These are phyloP conservation scores for Vesta saturnalis DNA, from an alignment of 2,888 invertebrate genomes.

Conservation along the genomic window DNA sequence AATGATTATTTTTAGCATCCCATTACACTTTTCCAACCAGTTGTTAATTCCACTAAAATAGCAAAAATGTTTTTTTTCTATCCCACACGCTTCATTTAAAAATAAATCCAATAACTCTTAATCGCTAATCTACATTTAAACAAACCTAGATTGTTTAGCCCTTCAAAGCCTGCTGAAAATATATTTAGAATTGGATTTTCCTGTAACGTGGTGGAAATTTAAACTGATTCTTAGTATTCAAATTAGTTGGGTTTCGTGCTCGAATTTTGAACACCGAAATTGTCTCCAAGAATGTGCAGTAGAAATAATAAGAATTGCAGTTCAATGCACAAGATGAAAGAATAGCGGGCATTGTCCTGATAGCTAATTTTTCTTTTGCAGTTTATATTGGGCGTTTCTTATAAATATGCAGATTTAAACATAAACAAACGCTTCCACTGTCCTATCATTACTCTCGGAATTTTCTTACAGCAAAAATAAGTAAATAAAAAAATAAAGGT, in stretches of 20 bases:
- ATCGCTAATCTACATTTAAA: background rate
- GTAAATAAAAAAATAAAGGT: background rate
- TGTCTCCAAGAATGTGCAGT: slow-evolving; percentile 45
- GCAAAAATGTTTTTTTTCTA: background rate
- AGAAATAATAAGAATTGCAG: slow-evolving; percentile 49
- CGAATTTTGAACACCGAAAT: slow-evolving; percentile 39
- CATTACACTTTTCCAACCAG: slow-evolving; percentile 37
- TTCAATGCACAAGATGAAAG: slow-evolving; percentile 48
- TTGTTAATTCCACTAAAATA: slow-evolving; percentile 32
- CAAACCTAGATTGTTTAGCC: background rate
- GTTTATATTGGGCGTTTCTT: slow-evolving; percentile 43
- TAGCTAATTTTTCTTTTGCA: slow-evolving; percentile 42
- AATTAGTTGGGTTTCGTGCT: slow-evolving; percentile 42
- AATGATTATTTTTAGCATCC: slow-evolving; percentile 41
- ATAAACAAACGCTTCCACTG: slow-evolving; percentile 22
- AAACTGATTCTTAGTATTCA: slow-evolving; percentile 36
- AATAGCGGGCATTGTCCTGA: slow-evolving; percentile 37
- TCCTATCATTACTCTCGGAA: slow-evolving; percentile 18
- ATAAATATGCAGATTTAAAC: slow-evolving; percentile 39
- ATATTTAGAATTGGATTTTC: slow-evolving; percentile 3
- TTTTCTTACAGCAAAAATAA: background rate
- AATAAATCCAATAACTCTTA: slow-evolving; percentile 16
- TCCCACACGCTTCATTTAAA: background rate
- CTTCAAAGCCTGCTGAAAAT: background rate
- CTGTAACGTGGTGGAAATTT: slow-evolving; percentile 35